phyloP scores from a whole-genome alignment of 1,140 invertebrate species.

The Tetragnatha versicolor region DNA sequence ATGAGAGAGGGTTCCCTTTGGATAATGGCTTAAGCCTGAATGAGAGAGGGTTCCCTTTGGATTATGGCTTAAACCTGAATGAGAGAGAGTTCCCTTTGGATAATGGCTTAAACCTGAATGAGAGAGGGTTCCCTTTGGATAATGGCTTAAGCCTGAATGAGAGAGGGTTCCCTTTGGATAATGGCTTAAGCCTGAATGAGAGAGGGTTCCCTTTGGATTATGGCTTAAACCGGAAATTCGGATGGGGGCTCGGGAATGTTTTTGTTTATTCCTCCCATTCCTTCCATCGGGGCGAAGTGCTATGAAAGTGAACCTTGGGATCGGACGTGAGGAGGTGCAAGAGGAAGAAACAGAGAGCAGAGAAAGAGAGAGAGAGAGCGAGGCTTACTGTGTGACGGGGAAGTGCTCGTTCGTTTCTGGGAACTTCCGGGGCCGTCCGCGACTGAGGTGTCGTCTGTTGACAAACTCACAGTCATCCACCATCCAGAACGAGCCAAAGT shows the following conservation, averaged over 20 bases:
- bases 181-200: not conserved
- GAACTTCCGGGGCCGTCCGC: slow-evolving; percentile 93
- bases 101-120: too few species aligned
- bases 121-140: too few species aligned
- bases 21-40: too few species aligned
- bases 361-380: slow-evolving; percentile 52
- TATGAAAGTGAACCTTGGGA: not conserved
- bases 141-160: too few species aligned
- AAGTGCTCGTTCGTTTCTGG: slow-evolving; percentile 78
- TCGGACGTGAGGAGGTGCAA: slow-evolving; percentile 36
- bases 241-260: too few species aligned
- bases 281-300: too few species aligned
- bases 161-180: not conserved
- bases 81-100: too few species aligned
- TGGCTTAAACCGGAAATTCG: not conserved
- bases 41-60: too few species aligned
- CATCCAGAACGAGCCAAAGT: slow-evolving; percentile 99
- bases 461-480: slow-evolving; percentile 97
- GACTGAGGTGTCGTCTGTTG: slow-evolving; percentile 92
- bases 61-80: too few species aligned
- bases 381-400: slow-evolving; percentile 78
- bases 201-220: not conserved
- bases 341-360: slow-evolving; percentile 41
- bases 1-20: too few species aligned
- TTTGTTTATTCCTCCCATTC: too few species aligned